Evolutionary conservation across 2,888 invertebrate genomes (phyloP).

Genomic region (Acrobasis suavella): DNA sequence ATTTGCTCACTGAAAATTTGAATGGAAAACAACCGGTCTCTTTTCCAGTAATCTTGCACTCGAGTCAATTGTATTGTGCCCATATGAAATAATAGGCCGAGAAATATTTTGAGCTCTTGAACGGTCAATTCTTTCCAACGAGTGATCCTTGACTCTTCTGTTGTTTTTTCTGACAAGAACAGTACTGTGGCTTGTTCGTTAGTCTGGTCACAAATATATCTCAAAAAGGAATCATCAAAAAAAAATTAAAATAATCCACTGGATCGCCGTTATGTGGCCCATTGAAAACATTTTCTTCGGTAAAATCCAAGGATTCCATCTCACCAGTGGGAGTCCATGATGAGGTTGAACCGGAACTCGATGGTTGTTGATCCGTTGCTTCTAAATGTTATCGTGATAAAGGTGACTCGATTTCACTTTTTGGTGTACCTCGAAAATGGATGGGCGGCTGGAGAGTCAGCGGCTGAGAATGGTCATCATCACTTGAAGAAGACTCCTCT

Average conservation of each 20-base stretch:
- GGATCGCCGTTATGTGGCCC: not conserved
- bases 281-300: no score
- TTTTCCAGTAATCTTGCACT: constrained; percentile 38
- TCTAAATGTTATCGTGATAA: no score
- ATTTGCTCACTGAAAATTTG: constrained; percentile 33
- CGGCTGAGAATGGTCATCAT: no score
- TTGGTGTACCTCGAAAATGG: no score
- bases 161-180: constrained; percentile 25
- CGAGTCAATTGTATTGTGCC: constrained; percentile 33
- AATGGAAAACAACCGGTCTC: constrained; percentile 29
- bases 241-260: constrained; percentile 23
- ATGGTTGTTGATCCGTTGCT: no score
- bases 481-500: no score
- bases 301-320: no score
- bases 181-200: constrained; percentile 20
- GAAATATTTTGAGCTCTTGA: constrained; percentile 28
- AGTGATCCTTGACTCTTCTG: constrained; percentile 1
- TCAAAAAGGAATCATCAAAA: constrained; percentile 25
- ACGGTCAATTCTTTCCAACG: constrained; percentile 25
- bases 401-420: no score
- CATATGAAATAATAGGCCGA: constrained; percentile 37
- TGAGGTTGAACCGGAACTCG: no score
- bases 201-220: constrained; percentile 26
- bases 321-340: no score
- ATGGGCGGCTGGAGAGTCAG: no score